Evolutionary conservation across 2,113 vertebrate genomes (phyloP).

Genomic region (Pseudonaja textilis): DNA sequence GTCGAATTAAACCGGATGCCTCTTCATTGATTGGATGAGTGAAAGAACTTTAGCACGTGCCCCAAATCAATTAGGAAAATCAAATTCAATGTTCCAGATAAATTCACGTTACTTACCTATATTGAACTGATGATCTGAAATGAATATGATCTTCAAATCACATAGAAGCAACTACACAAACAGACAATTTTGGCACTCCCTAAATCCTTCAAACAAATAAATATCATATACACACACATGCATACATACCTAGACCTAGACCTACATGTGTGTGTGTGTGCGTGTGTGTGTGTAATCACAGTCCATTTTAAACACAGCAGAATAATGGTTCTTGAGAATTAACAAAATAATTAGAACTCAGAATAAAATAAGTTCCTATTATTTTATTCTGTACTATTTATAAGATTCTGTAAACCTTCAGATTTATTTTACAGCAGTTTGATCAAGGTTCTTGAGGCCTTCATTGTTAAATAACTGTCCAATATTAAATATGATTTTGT

Average conservation of each 20-base stretch:
- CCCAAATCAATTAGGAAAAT: neutral
- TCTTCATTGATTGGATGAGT: neutral
- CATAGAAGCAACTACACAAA: neutral
- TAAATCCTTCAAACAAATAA: neutral
- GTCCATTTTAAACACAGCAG: neutral
- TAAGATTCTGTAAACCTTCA: neutral
- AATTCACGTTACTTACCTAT: neutral
- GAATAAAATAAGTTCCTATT: neutral
- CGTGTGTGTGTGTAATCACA: no score
- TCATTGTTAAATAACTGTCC: neutral
- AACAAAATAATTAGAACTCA: neutral
- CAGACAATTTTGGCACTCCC: neutral
- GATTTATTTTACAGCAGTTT: neutral
- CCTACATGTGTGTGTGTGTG: no score
- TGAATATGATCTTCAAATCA: neutral
- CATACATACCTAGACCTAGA: no score
- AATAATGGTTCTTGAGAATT: neutral
- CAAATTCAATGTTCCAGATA: neutral
- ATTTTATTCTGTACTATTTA: no score
- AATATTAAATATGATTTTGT: neutral
- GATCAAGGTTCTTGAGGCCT: neutral
- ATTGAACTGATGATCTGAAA: neutral
- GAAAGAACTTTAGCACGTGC: neutral
- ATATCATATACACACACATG: no score
- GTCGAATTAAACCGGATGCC: neutral